Conservation (phyloP, 2,113 vertebrate species). For the western clawed frog (Xenopus tropicalis) region DNA sequence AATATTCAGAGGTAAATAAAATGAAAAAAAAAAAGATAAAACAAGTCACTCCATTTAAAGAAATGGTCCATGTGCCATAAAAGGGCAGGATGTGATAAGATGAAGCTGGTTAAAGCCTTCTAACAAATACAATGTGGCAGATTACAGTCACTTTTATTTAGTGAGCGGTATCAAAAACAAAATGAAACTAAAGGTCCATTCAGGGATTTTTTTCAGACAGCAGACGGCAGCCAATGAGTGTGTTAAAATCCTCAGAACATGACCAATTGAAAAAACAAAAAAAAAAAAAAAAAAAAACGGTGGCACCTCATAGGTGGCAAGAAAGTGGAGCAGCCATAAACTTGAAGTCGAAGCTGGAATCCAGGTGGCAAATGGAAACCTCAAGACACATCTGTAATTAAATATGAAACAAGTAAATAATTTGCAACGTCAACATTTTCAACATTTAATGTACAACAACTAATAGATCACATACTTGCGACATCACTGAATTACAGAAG, state of each 20-base stretch:
- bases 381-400: constrained; percentile 84
- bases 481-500: no score
- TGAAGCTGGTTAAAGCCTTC: constrained; percentile 41
- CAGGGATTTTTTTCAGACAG: constrained; percentile 58
- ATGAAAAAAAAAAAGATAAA: constrained; percentile 29
- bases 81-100: constrained; percentile 53
- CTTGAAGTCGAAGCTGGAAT: constrained; percentile 67
- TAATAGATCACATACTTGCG: no score
- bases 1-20: constrained; percentile 52
- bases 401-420: not conserved
- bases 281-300: constrained; percentile 76
- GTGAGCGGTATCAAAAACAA: constrained; percentile 52
- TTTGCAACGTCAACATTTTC: not conserved
- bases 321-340: constrained; percentile 72
- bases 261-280: constrained; percentile 59
- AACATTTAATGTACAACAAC: no score
- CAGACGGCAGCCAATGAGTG: constrained; percentile 59
- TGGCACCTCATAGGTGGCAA: constrained; percentile 52
- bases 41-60: constrained; percentile 49
- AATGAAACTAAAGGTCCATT: constrained; percentile 52
- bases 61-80: constrained; percentile 56
- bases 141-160: constrained; percentile 55
- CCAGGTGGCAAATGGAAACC: constrained; percentile 56
- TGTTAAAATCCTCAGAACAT: constrained; percentile 60
- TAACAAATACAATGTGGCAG: constrained; percentile 54